Conservation (phyloP, 2,888 invertebrate species). For the Standfussiana lucernea region DNA sequence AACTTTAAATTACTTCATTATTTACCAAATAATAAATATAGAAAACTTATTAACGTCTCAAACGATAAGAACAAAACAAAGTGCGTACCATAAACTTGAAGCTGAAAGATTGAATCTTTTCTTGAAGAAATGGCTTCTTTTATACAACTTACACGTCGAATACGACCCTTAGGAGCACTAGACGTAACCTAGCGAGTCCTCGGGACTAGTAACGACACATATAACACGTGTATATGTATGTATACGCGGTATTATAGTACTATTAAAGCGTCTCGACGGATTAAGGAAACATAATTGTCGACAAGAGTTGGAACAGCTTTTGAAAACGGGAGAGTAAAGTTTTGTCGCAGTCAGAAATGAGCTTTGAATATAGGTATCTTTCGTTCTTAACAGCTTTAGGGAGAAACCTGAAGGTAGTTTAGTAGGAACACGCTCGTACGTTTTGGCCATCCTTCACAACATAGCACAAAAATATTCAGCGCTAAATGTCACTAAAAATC, state of each 20-base stretch:
- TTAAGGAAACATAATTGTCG: constrained; percentile 27
- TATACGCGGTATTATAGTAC: constrained; percentile 17
- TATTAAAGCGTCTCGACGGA: constrained; percentile 37
- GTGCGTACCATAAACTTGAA: constrained; percentile 44
- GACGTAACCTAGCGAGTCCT: constrained; percentile 39
- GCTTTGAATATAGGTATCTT: neutral
- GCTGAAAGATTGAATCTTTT: constrained; percentile 54
- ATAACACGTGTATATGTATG: constrained; percentile 15
- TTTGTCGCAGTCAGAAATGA: neutral
- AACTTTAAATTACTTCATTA: neutral
- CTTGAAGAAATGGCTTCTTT: constrained; percentile 46
- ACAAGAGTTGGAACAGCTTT: constrained; percentile 2
- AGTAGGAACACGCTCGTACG: neutral
- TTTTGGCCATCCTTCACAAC: too few relatives aligned
- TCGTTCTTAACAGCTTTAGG: neutral
- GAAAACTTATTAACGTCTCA: constrained; percentile 41
- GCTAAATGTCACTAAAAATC: neutral
- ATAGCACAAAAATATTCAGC: neutral
- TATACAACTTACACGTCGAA: constrained; percentile 53
- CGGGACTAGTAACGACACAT: constrained; percentile 46
- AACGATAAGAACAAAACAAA: constrained; percentile 40
- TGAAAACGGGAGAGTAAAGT: neutral
- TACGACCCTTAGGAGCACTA: constrained; percentile 49
- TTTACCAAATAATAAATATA: constrained; percentile 20
- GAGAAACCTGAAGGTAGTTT: neutral